Conservation (phyloP, 2,888 invertebrate genomes). For the Arrhopalites spinosus region DNA sequence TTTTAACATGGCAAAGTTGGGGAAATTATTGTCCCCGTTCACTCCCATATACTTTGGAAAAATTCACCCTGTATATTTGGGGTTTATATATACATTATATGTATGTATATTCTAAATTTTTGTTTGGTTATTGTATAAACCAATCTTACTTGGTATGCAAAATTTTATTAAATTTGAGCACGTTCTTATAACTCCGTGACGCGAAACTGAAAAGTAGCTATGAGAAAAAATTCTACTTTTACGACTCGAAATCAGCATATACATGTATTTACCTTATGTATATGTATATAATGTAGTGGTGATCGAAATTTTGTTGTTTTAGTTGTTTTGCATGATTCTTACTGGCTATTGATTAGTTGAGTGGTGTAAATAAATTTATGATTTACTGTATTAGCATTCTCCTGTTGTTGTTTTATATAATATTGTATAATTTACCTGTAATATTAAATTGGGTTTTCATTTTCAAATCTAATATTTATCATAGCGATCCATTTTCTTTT, state of each 20-base stretch:
- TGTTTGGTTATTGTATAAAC: too few relatives aligned
- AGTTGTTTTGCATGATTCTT: not conserved
- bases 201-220: not conserved
- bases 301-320: conserved; percentile 18
- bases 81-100: too few relatives aligned
- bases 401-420: not conserved
- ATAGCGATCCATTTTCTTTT: not conserved
- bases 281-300: not conserved
- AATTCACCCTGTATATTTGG: too few relatives aligned
- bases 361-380: not conserved
- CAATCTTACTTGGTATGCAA: too few relatives aligned
- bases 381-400: conserved; percentile 5
- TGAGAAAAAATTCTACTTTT: not conserved
- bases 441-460: not conserved
- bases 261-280: too few relatives aligned
- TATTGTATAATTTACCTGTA: not conserved
- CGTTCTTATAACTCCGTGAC: conserved; percentile 22
- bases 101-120: too few relatives aligned
- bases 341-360: not conserved
- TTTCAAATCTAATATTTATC: not conserved
- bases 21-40: too few relatives aligned
- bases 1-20: too few relatives aligned
- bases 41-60: too few relatives aligned
- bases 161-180: conserved; percentile 31
- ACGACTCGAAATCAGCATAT: not conserved